Evolutionary conservation across 2,113 vertebrate species (phyloP).

Genomic region (Globicephala melas): DNA sequence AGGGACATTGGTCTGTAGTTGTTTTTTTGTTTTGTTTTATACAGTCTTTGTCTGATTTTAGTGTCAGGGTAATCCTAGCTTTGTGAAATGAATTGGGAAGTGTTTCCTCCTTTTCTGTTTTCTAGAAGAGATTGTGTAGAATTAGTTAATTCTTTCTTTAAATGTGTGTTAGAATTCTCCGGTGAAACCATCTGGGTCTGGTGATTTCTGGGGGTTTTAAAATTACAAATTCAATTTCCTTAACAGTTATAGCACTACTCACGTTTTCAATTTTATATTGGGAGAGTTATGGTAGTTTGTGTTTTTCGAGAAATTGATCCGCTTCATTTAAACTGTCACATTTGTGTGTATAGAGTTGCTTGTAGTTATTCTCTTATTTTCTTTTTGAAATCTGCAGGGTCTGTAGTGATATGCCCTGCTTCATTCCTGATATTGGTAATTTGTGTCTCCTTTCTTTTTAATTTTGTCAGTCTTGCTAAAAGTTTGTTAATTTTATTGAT

Average conservation of each 20-base stretch:
- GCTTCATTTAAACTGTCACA: neutral
- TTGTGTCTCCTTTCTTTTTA: neutral
- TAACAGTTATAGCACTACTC: neutral
- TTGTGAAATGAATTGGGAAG: neutral
- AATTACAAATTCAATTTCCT: neutral
- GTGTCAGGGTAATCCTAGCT: neutral
- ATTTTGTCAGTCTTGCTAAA: neutral
- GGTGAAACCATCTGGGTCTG: neutral
- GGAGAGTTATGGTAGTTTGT: neutral
- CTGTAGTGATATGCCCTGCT: neutral
- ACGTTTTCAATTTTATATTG: neutral
- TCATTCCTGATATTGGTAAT: neutral
- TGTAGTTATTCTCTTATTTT: neutral
- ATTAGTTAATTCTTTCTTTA: conserved; percentile 26
- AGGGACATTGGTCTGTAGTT: neutral
- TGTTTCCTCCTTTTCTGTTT: neutral
- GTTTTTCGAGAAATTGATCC: neutral
- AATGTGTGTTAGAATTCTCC: neutral
- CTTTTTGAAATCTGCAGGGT: neutral
- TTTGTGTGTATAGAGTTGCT: neutral
- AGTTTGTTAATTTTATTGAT: neutral
- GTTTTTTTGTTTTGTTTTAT: neutral
- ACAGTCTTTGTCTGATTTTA: neutral
- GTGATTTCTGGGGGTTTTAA: neutral
- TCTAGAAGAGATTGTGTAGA: neutral